Evolutionary conservation across 2,113 vertebrate species (phyloP).

Genomic region (Neoarius graeffei): DNA sequence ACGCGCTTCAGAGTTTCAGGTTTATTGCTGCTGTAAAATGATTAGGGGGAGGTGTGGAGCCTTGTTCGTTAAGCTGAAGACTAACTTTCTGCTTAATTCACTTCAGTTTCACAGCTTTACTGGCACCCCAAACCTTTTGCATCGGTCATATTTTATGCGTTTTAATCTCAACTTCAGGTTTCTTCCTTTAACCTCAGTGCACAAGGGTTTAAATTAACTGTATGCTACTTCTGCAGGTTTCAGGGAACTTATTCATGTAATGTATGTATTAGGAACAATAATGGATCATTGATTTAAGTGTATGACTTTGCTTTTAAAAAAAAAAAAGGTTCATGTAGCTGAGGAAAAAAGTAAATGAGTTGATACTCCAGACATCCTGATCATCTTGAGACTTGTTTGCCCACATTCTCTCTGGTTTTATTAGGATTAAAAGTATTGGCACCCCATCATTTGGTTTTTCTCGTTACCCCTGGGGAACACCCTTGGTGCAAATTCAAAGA

Average conservation of each 20-base stretch:
- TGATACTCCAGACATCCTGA: neutral
- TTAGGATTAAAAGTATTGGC: neutral
- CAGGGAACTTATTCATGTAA: neutral
- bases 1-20: neutral
- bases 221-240: neutral
- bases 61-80: neutral
- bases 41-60: neutral
- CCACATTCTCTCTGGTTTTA: neutral
- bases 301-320: no score
- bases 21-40: neutral
- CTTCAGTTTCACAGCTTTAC: neutral
- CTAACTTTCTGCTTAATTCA: neutral
- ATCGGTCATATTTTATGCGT: neutral
- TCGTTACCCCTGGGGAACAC: no score
- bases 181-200: neutral
- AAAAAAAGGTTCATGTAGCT: no score
- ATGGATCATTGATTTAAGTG: neutral
- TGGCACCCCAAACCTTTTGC: neutral
- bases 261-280: neutral
- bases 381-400: neutral
- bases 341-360: neutral
- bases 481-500: no score
- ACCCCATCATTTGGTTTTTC: neutral
- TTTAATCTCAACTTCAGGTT: neutral
- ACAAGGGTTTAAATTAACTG: neutral